A percentile compares a stretch with the other conserved stretches of the same genome.
These are phyloP conservation scores for Vanessa tameamea DNA, from an alignment of 1,140 invertebrate species.

Conservation along the genomic window DNA sequence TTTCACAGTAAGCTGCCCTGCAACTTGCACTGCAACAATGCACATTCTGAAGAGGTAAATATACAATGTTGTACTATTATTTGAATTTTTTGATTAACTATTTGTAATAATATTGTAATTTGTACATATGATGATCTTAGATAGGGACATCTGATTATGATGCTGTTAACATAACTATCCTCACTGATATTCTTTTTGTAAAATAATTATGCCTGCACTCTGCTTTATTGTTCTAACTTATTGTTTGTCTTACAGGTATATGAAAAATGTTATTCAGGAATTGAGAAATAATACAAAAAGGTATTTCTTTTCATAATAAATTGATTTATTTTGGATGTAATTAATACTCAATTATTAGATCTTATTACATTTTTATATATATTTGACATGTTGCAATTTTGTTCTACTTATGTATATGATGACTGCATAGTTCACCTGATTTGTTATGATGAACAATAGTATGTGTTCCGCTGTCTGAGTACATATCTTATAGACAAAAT, in stretches of 20 bases:
- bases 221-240: not conserved
- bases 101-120: not conserved
- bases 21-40: too few species aligned
- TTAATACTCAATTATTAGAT: not conserved
- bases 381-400: not conserved
- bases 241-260: not conserved
- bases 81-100: too few species aligned
- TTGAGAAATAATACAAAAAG: not conserved
- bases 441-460: constrained; percentile 19
- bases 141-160: constrained; percentile 76
- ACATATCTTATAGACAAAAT: not conserved
- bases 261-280: not conserved
- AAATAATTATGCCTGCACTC: not conserved
- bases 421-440: constrained; percentile 22
- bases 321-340: not conserved
- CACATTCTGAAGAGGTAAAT: too few species aligned
- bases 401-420: not conserved
- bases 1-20: too few species aligned
- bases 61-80: too few species aligned
- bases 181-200: constrained; percentile 40
- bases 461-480: constrained; percentile 17
- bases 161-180: constrained; percentile 69
- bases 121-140: constrained; percentile 61
- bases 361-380: not conserved
- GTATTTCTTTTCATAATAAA: not conserved